Percentiles rank a stretch among this genome's conserved stretches.
These are phyloP conservation scores for Abrostola tripartita DNA, from an alignment of 2,888 invertebrate genomes.

Conservation along the genomic window DNA sequence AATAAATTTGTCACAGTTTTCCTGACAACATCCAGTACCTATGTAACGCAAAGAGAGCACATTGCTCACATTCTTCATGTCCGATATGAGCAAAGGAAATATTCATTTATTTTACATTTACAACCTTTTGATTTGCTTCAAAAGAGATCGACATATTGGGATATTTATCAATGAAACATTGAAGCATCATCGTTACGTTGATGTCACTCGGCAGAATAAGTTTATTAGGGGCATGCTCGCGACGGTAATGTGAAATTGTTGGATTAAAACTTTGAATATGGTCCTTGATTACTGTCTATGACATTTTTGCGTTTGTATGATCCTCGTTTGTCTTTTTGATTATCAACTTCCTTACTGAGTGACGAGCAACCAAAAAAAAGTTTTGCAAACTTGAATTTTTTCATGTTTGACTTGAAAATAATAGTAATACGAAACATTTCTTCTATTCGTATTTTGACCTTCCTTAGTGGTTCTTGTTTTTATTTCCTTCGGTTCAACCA, in stretches of 20 bases:
- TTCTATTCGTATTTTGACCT: too few relatives aligned
- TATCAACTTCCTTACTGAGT: conserved; percentile 15
- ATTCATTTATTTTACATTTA: conserved; percentile 28
- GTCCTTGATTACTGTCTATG: conserved; percentile 7
- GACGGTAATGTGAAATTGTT: conserved; percentile 28
- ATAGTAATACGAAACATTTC: not conserved
- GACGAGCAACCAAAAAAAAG: conserved; percentile 19
- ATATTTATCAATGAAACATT: conserved; percentile 19
- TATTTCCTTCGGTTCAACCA: too few relatives aligned
- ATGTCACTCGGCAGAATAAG: conserved; percentile 40
- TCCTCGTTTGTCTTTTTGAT: conserved; percentile 22
- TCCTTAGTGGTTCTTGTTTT: too few relatives aligned
- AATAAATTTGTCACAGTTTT: conserved; percentile 12
- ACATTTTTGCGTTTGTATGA: conserved; percentile 1
- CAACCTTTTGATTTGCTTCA: conserved; percentile 29
- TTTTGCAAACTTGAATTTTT: conserved; percentile 27
- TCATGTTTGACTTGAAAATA: conserved; percentile 3
- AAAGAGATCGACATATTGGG: conserved; percentile 27
- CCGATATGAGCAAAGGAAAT: conserved; percentile 33
- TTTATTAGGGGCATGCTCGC: conserved; percentile 29
- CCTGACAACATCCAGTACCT: conserved; percentile 11
- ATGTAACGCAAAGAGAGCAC: conserved; percentile 20
- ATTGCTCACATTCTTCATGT: conserved; percentile 37
- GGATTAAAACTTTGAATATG: conserved; percentile 30
- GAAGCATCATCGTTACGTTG: conserved; percentile 27